phyloP scores from a whole-genome alignment of 2,888 invertebrate genomes.

The Caenorhabditis sp. region DNA sequence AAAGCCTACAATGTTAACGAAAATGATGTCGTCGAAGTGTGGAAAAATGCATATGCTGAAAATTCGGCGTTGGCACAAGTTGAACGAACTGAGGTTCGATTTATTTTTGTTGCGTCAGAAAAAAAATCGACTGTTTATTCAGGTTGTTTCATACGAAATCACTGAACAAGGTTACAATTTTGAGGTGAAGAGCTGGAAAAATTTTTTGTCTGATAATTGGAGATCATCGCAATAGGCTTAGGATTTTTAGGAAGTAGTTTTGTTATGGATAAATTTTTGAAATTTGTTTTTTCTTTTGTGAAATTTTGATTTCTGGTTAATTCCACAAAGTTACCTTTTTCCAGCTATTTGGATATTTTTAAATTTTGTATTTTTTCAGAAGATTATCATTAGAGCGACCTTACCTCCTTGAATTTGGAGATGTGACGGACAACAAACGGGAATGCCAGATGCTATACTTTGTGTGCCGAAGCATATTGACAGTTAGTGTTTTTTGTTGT shows the following conservation, averaged over 20 bases:
- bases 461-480: too few species aligned
- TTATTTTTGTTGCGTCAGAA: not conserved
- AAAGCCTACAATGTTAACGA: constrained; percentile 60
- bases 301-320: too few species aligned
- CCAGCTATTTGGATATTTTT: too few species aligned
- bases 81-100: constrained; percentile 43
- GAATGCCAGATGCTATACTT: too few species aligned
- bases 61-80: constrained; percentile 56
- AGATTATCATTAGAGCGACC: too few species aligned
- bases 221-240: constrained; percentile 23
- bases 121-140: not conserved
- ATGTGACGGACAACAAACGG: too few species aligned
- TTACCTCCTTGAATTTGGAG: too few species aligned
- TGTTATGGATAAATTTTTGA: too few species aligned
- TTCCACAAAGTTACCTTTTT: too few species aligned
- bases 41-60: constrained; percentile 50
- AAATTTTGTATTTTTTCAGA: too few species aligned
- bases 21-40: constrained; percentile 59
- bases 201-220: constrained; percentile 58
- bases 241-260: not conserved
- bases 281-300: too few species aligned
- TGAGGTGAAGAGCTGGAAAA: constrained; percentile 58
- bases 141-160: constrained; percentile 56
- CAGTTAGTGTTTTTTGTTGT: too few species aligned
- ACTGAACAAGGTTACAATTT: constrained; percentile 56